Evolutionary conservation across 2,113 vertebrate species (phyloP).

Genomic region (Oxygymnocypris stewartii): DNA sequence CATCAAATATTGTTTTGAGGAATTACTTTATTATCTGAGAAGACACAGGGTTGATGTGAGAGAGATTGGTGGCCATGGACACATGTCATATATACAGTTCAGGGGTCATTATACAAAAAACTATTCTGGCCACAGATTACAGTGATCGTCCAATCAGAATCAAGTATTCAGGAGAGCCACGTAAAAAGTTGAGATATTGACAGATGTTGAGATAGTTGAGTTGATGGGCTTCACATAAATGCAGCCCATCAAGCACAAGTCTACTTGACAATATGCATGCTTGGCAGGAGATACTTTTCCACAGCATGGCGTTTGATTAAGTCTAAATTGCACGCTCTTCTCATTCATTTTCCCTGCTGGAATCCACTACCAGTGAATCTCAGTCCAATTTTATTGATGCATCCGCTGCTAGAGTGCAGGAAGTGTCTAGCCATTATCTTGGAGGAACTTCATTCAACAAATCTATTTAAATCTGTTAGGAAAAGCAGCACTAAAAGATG

Average conservation of each 20-base stretch:
- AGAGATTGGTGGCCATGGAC: background rate
- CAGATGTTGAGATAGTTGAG: background rate
- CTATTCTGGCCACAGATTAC: background rate
- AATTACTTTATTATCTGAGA: background rate
- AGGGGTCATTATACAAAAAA: background rate
- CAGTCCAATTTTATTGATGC: conserved; percentile 36
- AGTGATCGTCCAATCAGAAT: background rate
- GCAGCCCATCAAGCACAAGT: conserved; percentile 22
- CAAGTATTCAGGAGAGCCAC: background rate
- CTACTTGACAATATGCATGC: conserved; percentile 18
- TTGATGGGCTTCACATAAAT: background rate
- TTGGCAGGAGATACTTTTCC: conserved; percentile 34
- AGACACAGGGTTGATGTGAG: background rate
- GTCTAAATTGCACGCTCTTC: conserved; percentile 38
- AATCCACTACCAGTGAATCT: conserved; percentile 36
- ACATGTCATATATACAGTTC: background rate
- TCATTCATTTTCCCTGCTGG: conserved; percentile 38
- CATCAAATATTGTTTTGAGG: background rate
- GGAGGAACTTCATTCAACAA: conserved; percentile 18
- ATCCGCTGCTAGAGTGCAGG: background rate
- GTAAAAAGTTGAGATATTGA: conserved; percentile 7
- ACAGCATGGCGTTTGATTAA: conserved; percentile 41
- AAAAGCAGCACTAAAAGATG: background rate
- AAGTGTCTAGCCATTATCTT: conserved; percentile 15
- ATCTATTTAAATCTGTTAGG: conserved; percentile 21